Evolutionary conservation across 2,888 invertebrate genomes (phyloP).

Genomic region (Hemicrepidius hirtus): DNA sequence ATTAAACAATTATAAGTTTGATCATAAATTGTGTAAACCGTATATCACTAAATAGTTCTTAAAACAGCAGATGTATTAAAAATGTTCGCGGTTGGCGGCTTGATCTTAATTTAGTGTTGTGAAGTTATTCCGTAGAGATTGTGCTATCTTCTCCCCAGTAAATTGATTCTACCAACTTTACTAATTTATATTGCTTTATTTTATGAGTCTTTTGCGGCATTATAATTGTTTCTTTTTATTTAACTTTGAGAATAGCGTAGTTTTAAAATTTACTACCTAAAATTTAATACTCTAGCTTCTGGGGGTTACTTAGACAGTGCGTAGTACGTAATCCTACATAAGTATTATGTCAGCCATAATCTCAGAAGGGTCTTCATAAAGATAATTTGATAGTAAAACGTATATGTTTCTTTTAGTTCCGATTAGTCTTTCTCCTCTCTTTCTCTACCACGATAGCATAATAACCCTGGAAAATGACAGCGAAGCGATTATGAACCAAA

Average conservation of each 20-base stretch:
- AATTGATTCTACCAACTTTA: conserved; percentile 44
- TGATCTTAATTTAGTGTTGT: conserved; percentile 49
- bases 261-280: conserved; percentile 1
- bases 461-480: conserved; percentile 12
- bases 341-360: conserved; percentile 35
- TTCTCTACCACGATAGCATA: background rate
- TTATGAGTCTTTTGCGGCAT: conserved; percentile 48
- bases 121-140: conserved; percentile 39
- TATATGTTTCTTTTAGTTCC: conserved; percentile 36
- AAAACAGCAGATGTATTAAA: conserved; percentile 40
- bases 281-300: conserved; percentile 29
- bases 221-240: conserved; percentile 20
- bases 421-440: conserved; percentile 26
- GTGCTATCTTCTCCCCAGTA: conserved; percentile 40
- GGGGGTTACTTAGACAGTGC: conserved; percentile 5
- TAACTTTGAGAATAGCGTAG: background rate
- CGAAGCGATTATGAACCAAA: conserved; percentile 40
- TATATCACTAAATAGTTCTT: conserved; percentile 35
- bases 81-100: conserved; percentile 36
- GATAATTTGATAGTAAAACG: conserved; percentile 43
- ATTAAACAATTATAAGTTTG: background rate
- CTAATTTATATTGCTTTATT: conserved; percentile 51
- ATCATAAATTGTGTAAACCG: conserved; percentile 21
- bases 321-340: conserved; percentile 24
- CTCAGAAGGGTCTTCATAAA: conserved; percentile 28